These are phyloP conservation scores for Cactoblastis cactorum DNA, from an alignment of 2,888 invertebrate species.

Conservation along the genomic window DNA sequence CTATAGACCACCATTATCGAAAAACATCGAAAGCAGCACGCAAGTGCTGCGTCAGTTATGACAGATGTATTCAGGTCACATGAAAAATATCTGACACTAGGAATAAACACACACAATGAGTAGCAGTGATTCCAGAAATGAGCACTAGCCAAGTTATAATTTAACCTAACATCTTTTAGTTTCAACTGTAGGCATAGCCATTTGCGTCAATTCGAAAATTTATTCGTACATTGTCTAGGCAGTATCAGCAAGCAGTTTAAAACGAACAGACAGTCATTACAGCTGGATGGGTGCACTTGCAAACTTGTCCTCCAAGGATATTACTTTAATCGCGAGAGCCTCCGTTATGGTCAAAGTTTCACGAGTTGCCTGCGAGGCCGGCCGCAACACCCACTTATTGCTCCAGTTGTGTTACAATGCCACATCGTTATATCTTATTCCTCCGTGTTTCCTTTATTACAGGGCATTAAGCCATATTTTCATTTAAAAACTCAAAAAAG, in stretches of 20 bases:
- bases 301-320: constrained; percentile 47
- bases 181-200: too few relatives aligned
- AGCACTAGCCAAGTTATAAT: too few relatives aligned
- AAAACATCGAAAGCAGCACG: too few relatives aligned
- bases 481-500: neutral
- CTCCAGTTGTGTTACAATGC: constrained; percentile 32
- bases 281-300: constrained; percentile 32
- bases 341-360: constrained; percentile 58
- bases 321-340: constrained; percentile 62
- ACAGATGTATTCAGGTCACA: too few relatives aligned
- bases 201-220: too few relatives aligned
- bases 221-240: neutral
- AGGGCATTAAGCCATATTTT: constrained; percentile 8
- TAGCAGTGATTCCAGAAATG: too few relatives aligned
- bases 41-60: too few relatives aligned
- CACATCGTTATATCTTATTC: constrained; percentile 36
- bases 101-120: too few relatives aligned
- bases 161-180: too few relatives aligned
- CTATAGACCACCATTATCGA: too few relatives aligned
- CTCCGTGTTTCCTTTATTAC: constrained; percentile 33
- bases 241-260: constrained; percentile 37
- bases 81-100: too few relatives aligned
- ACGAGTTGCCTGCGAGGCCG: constrained; percentile 20
- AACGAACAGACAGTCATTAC: constrained; percentile 44
- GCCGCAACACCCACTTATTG: constrained; percentile 48